Evolutionary conservation across 2,888 invertebrate species (phyloP).

Genomic region (Stenchaetothrips biformis): DNA sequence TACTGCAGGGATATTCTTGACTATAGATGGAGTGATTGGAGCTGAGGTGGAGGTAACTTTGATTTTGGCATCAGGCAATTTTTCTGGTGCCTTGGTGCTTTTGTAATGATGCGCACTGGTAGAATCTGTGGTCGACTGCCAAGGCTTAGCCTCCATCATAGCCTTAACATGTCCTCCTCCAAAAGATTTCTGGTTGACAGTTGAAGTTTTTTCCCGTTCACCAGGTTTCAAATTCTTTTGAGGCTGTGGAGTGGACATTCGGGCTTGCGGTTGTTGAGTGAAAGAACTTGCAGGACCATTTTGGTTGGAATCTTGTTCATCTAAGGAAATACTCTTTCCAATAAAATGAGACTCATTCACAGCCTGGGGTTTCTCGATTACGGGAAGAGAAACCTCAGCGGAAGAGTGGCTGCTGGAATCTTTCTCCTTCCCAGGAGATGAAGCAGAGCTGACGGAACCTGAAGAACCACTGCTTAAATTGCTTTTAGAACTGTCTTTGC

Average conservation of each 20-base stretch:
- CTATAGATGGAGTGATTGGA: no score
- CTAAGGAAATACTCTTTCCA: conserved; percentile 6
- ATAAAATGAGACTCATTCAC: conserved; percentile 4
- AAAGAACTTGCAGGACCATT: no score
- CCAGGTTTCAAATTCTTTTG: no score
- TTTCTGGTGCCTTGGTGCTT: not conserved
- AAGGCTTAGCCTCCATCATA: not conserved
- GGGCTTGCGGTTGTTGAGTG: no score
- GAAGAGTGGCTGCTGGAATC: not conserved
- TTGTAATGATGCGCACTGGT: not conserved
- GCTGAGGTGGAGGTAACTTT: no score
- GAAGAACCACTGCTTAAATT: not conserved
- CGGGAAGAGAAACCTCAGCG: not conserved
- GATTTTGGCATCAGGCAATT: no score
- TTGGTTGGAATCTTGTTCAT: not conserved
- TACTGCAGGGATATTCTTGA: no score
- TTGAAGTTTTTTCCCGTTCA: no score
- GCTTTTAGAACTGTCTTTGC: no score
- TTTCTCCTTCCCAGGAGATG: not conserved
- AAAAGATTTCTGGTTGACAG: not conserved
- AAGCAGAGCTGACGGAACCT: not conserved
- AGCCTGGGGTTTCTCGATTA: not conserved
- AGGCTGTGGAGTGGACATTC: no score
- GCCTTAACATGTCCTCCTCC: not conserved
- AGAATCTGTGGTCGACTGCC: no score